These are phyloP conservation scores for Drosophila merina DNA, from an alignment of 2,888 invertebrate species.

Conservation along the genomic window DNA sequence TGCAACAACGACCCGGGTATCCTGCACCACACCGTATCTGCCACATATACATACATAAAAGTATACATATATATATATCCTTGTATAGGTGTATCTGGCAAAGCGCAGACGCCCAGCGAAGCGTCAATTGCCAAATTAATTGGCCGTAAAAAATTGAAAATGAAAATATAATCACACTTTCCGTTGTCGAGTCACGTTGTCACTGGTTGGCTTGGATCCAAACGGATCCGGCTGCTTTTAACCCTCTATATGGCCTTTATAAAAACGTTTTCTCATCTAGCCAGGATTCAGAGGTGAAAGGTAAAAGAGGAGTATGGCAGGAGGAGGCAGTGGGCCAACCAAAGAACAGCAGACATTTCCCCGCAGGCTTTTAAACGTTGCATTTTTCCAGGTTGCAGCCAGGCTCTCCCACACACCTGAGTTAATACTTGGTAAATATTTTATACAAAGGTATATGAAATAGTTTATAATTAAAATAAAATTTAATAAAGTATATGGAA, in stretches of 20 bases:
- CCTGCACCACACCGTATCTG: background rate
- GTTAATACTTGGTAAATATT: slow-evolving; percentile 36
- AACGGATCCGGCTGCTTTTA: slow-evolving; percentile 53
- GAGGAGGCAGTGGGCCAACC: slow-evolving; percentile 55
- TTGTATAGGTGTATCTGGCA: slow-evolving; percentile 40
- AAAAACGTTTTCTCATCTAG: slow-evolving; percentile 48
- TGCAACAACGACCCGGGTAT: slow-evolving; percentile 47
- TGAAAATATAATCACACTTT: slow-evolving; percentile 84
- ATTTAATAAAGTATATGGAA: background rate
- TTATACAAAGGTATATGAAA: too few relatives aligned
- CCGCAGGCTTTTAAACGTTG: slow-evolving; percentile 68
- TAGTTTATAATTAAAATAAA: background rate
- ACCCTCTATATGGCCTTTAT: slow-evolving; percentile 47
- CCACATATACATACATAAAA: background rate
- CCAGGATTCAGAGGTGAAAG: slow-evolving; percentile 2
- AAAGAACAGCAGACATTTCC: slow-evolving; percentile 66
- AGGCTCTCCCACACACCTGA: slow-evolving; percentile 8
- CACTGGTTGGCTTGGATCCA: slow-evolving; percentile 46
- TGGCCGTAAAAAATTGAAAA: slow-evolving; percentile 84
- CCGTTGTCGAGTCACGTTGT: slow-evolving; percentile 65
- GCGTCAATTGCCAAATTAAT: slow-evolving; percentile 82
- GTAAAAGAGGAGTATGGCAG: background rate
- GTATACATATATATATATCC: slow-evolving; percentile 5
- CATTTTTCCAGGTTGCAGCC: slow-evolving; percentile 59
- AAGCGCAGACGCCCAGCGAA: slow-evolving; percentile 73